Conservation (phyloP, 2,797 vertebrate genomes). For the Mormyrops boulengeri region DNA sequence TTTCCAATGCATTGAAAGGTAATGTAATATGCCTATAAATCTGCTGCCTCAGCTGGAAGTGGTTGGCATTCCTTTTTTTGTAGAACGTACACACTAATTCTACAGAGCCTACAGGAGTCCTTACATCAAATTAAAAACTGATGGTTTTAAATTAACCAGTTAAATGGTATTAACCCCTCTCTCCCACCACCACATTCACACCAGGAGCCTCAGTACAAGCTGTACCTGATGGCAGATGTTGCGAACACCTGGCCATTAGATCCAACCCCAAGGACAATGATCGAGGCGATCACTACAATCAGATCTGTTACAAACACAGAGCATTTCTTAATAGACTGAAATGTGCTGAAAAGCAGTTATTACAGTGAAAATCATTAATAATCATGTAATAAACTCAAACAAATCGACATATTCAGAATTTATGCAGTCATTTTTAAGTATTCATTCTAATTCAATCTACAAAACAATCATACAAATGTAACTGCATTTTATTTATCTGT, state of each 20-base stretch:
- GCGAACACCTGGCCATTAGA: conserved; percentile 87
- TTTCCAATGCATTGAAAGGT: neutral
- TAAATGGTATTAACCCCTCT: neutral
- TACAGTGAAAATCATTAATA: neutral
- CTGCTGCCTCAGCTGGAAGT: neutral
- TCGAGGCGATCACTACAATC: conserved; percentile 81
- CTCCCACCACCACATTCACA: neutral
- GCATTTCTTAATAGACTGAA: neutral
- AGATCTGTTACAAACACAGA: conserved; percentile 59
- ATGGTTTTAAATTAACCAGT: neutral
- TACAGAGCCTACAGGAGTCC: neutral
- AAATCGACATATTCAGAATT: neutral
- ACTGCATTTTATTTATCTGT: neutral
- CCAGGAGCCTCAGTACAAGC: neutral
- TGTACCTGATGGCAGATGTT: conserved; percentile 81
- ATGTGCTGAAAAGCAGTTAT: neutral
- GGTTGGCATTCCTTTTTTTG: neutral
- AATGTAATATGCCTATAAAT: neutral
- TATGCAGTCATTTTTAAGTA: neutral
- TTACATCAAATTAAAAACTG: neutral
- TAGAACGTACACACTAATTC: neutral
- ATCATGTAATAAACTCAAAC: neutral
- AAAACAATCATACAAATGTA: neutral
- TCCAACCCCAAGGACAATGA: conserved; percentile 81
- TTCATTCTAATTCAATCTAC: neutral